phyloP scores from a whole-genome alignment of 2,113 vertebrate species.

The Peucedramus taeniatus region DNA sequence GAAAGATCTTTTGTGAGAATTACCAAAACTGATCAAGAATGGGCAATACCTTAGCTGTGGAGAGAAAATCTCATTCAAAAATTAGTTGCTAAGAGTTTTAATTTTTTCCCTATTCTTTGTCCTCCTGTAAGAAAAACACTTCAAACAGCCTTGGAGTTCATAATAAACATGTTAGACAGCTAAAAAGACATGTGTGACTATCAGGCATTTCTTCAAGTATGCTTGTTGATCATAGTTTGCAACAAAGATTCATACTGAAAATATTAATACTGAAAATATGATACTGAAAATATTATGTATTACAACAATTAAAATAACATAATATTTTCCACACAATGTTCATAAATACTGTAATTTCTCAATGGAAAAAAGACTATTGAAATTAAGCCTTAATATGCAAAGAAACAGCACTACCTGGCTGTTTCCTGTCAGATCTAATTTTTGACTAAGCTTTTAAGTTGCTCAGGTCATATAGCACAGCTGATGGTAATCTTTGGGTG shows the following conservation, averaged over 20 bases:
- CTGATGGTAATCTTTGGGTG: background rate
- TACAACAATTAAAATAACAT: background rate
- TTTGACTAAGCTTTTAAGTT: background rate
- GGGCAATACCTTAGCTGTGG: background rate
- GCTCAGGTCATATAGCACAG: background rate
- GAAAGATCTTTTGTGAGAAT: background rate
- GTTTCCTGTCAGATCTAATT: background rate
- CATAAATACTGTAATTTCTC: background rate
- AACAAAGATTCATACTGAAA: background rate
- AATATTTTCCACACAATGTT: background rate
- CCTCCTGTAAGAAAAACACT: background rate
- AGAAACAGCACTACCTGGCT: background rate
- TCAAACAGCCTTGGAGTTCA: background rate
- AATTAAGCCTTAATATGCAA: background rate
- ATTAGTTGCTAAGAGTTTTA: background rate
- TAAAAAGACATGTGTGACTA: rapidly evolving
- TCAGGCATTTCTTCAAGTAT: background rate
- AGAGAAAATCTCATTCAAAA: background rate
- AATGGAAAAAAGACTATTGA: background rate
- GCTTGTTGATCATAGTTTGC: background rate
- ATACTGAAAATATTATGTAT: background rate
- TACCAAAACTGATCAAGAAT: background rate
- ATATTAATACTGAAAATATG: background rate
- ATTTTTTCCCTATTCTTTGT: background rate
- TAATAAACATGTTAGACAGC: background rate